Base-by-base conservation (phyloP, 2,113 vertebrate species). In the Gymnorhina tibicen region DNA sequence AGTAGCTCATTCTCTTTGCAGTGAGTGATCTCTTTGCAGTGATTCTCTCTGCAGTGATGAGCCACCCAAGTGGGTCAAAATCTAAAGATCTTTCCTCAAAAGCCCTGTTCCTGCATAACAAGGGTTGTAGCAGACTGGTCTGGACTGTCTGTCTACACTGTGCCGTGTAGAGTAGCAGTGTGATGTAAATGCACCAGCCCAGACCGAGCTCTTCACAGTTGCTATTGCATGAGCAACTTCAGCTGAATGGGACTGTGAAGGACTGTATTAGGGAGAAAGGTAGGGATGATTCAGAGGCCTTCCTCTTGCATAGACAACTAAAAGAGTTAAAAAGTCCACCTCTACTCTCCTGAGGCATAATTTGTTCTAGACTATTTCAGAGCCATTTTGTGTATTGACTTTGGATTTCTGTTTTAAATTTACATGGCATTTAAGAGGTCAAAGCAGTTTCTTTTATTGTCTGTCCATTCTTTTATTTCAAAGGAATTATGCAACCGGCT, bases 331-430 rank as follows among this genome's bases (percentile, higher is more conserved):
- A 60, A 59, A 62, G 35, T 53, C 37, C 41, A 77, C 46, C 12
- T 41, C 53, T 83, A 23, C n/a, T 76, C 55, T 89, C 35, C 35
- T 33, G 20, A 74, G 47, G 55, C 42, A 42, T 58, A 73, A 53
- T 92, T 84, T 77, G 42, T 69, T 91, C 55, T 86, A 66, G 64
- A 94, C n/a, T 77, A 84, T 86, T 92, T 94, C 76, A 91, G 77
- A 89, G 39, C 23, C 42, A 55, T 89, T 94, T 81, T 89, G 59
- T 84, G 8, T 94, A 92, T 92, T 95, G 89, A 94, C 95, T 84
- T 95, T 92, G 59, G 87, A 89, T 77, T 94, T 84, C 50, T 87
- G 42, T 87, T 91, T 84, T 46, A 78, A 91, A 96, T 81, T 87
- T 59, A 91, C 20, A 33, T 13, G 13, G 32, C 60, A 77, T 69